These are phyloP conservation scores for Parelbella ahira DNA, from an alignment of 2,888 invertebrate genomes.

Conservation along the genomic window DNA sequence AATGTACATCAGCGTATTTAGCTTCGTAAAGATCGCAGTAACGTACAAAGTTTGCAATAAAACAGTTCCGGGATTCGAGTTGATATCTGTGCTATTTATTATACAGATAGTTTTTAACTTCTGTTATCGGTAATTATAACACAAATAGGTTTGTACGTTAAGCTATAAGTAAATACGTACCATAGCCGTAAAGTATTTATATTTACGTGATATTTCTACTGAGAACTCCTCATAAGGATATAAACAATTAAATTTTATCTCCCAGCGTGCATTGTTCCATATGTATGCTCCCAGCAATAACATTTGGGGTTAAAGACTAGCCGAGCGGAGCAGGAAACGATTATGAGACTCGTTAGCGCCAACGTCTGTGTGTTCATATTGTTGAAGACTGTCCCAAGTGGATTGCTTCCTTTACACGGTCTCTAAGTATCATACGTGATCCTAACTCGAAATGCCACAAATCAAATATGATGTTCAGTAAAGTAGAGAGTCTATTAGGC, in stretches of 20 bases:
- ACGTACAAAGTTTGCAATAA: slow-evolving; percentile 4
- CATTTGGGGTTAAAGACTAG: slow-evolving; percentile 25
- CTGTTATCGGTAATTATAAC: too few relatives aligned
- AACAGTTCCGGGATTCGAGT: too few relatives aligned
- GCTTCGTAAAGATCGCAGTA: slow-evolving; percentile 5
- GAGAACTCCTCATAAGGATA: not conserved
- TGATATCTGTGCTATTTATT: too few relatives aligned
- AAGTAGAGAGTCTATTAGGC: too few relatives aligned
- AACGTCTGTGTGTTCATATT: slow-evolving; percentile 25
- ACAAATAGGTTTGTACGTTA: too few relatives aligned
- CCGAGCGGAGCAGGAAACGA: slow-evolving; percentile 26
- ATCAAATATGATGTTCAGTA: too few relatives aligned
- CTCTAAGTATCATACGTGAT: slow-evolving; percentile 5
- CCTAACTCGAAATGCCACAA: too few relatives aligned
- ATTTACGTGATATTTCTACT: too few relatives aligned
- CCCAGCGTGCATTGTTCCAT: slow-evolving; percentile 3
- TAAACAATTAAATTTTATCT: slow-evolving; percentile 1
- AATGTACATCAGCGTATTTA: slow-evolving; percentile 7
- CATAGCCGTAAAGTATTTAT: too few relatives aligned
- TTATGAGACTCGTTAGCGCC: slow-evolving; percentile 29
- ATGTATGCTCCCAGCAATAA: slow-evolving; percentile 11
- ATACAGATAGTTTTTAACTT: too few relatives aligned
- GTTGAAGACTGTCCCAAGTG: slow-evolving; percentile 17
- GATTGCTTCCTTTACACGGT: slow-evolving; percentile 22
- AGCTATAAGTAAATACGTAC: too few relatives aligned